These are phyloP conservation scores for Allophyes oxyacanthae DNA, from an alignment of 2,888 invertebrate genomes.

Conservation along the genomic window DNA sequence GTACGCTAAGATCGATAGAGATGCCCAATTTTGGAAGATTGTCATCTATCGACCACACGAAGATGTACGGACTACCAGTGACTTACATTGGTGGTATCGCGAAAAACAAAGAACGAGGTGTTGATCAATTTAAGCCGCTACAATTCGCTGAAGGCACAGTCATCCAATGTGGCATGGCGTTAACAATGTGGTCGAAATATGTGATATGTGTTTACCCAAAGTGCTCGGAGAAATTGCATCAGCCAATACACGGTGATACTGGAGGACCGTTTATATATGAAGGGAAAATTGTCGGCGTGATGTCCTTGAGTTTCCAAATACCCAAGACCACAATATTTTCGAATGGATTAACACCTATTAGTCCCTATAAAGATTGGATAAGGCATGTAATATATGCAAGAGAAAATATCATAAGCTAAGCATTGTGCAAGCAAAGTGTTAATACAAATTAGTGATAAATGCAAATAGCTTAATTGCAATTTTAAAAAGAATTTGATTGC, in stretches of 20 bases:
- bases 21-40: conserved; percentile 17
- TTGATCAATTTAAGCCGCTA: conserved; percentile 8
- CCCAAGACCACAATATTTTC: conserved; percentile 16
- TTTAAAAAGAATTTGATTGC: too few relatives aligned
- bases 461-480: too few relatives aligned
- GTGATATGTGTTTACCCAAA: conserved; percentile 22
- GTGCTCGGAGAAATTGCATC: conserved; percentile 19
- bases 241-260: conserved; percentile 34
- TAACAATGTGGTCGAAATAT: conserved; percentile 38
- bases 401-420: background rate
- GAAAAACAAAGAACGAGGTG: background rate
- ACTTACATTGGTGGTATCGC: conserved; percentile 24
- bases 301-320: conserved; percentile 15
- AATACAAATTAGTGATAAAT: too few relatives aligned
- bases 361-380: conserved; percentile 32
- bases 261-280: conserved; percentile 39
- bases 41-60: conserved; percentile 25
- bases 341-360: conserved; percentile 39
- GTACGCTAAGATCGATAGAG: background rate
- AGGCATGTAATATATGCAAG: background rate
- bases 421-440: too few relatives aligned
- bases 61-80: conserved; percentile 36
- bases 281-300: conserved; percentile 34
- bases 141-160: conserved; percentile 33
- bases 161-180: conserved; percentile 19